Conservation (phyloP, 1,140 invertebrate genomes). For the Planococcus citri region DNA sequence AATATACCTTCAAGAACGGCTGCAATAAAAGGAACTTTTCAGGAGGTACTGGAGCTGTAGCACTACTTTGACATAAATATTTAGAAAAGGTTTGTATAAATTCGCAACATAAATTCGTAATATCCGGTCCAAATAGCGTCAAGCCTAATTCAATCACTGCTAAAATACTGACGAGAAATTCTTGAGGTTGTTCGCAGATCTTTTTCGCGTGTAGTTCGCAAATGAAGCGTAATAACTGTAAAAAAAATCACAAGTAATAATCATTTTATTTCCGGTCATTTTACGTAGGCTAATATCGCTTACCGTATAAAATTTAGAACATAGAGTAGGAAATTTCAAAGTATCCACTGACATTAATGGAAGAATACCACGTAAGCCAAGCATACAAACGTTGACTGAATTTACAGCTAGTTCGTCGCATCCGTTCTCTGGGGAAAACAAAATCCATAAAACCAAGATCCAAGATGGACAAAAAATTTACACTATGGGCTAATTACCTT, state of each 20-base stretch:
- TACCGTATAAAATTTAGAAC: slow-evolving; percentile 45
- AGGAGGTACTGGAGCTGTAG: slow-evolving; percentile 31
- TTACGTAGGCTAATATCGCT: too few species aligned
- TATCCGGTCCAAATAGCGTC: slow-evolving; percentile 49
- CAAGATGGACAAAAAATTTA: too few species aligned
- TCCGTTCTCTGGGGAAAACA: neutral
- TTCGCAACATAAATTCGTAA: slow-evolving; percentile 49
- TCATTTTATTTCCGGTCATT: too few species aligned
- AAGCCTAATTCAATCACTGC: slow-evolving; percentile 54
- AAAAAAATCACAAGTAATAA: slow-evolving; percentile 14
- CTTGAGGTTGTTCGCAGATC: slow-evolving; percentile 39
- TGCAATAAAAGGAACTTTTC: slow-evolving; percentile 37
- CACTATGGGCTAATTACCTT: slow-evolving; percentile 9
- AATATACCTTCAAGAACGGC: slow-evolving; percentile 52
- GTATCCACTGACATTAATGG: slow-evolving; percentile 62
- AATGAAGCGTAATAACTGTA: slow-evolving; percentile 47
- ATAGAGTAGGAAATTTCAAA: slow-evolving; percentile 54
- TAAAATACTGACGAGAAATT: slow-evolving; percentile 47
- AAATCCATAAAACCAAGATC: neutral
- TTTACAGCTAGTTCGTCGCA: slow-evolving; percentile 24
- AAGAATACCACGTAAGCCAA: slow-evolving; percentile 57
- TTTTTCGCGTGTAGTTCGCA: slow-evolving; percentile 55
- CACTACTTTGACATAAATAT: slow-evolving; percentile 37
- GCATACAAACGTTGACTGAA: slow-evolving; percentile 52
- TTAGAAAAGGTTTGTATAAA: slow-evolving; percentile 39